Percentiles rank a stretch among this genome's conserved stretches.
Evolutionary conservation across 2,113 vertebrate genomes (phyloP).

Genomic region (Oncorhynchus nerka): DNA sequence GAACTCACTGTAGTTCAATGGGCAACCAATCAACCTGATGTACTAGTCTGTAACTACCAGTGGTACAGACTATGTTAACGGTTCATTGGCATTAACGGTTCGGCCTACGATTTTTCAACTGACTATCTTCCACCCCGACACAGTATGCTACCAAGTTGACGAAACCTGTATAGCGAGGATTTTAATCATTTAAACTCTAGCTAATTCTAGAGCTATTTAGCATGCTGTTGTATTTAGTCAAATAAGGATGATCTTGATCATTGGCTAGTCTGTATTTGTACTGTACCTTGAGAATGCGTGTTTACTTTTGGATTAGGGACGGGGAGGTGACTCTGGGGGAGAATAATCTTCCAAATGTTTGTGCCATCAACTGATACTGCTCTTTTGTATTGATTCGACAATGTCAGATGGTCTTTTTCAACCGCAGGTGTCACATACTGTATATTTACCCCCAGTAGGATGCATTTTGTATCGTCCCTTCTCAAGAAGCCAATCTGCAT

Average conservation of each 20-base stretch:
- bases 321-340: slow-evolving; percentile 20
- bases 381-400: slow-evolving; percentile 8
- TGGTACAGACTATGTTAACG: too few species aligned
- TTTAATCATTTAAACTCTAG: slow-evolving; percentile 9
- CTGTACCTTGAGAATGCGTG: slow-evolving; percentile 49
- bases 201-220: slow-evolving; percentile 59
- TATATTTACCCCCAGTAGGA: slow-evolving; percentile 31
- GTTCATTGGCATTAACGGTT: not conserved
- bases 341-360: slow-evolving; percentile 28
- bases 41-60: not conserved
- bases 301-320: slow-evolving; percentile 32
- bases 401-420: slow-evolving; percentile 32
- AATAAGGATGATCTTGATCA: slow-evolving; percentile 31
- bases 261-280: slow-evolving; percentile 60
- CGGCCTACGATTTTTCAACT: not conserved
- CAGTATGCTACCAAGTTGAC: slow-evolving; percentile 55
- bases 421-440: slow-evolving; percentile 60
- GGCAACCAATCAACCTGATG: not conserved
- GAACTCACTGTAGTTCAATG: not conserved
- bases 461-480: slow-evolving; percentile 38
- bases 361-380: slow-evolving; percentile 39
- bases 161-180: not conserved
- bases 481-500: slow-evolving; percentile 36
- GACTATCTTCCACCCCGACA: slow-evolving; percentile 2
- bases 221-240: slow-evolving; percentile 60